phyloP scores from a whole-genome alignment of 1,140 invertebrate species.

The Trypoxylus dichotomus region DNA sequence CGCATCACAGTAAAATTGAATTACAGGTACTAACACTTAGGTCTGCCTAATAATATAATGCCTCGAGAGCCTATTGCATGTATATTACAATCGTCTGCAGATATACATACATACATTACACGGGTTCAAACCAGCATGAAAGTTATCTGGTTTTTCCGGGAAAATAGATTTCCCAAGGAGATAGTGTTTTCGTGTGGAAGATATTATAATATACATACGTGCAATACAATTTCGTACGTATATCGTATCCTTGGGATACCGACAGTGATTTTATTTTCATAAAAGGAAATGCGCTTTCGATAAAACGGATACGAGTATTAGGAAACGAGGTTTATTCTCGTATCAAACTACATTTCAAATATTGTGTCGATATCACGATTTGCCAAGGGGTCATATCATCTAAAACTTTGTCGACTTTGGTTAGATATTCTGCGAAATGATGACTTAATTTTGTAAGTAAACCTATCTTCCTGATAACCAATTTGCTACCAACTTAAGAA shows the following conservation, averaged over 20 bases:
- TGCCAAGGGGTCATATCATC: too few relatives aligned
- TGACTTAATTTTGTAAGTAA: too few relatives aligned
- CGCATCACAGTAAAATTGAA: background rate
- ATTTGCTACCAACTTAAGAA: too few relatives aligned
- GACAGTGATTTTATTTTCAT: background rate
- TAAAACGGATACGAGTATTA: background rate
- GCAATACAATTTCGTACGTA: background rate
- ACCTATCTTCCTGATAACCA: too few relatives aligned
- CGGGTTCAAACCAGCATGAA: background rate
- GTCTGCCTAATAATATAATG: background rate
- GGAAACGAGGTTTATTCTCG: background rate
- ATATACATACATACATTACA: background rate
- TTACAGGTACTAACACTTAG: background rate
- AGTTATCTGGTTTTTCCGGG: background rate
- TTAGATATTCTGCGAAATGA: too few relatives aligned
- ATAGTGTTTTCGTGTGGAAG: background rate
- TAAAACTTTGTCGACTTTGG: too few relatives aligned
- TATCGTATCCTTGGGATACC: background rate
- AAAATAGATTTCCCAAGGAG: conserved; percentile 12
- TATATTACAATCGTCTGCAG: background rate
- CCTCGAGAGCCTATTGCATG: background rate
- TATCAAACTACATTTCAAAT: too few relatives aligned
- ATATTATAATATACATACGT: background rate
- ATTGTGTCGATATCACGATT: too few relatives aligned
- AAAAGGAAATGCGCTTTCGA: background rate